These are phyloP conservation scores for Acinonyx jubatus DNA, from an alignment of 2,113 vertebrate species.

Conservation along the genomic window DNA sequence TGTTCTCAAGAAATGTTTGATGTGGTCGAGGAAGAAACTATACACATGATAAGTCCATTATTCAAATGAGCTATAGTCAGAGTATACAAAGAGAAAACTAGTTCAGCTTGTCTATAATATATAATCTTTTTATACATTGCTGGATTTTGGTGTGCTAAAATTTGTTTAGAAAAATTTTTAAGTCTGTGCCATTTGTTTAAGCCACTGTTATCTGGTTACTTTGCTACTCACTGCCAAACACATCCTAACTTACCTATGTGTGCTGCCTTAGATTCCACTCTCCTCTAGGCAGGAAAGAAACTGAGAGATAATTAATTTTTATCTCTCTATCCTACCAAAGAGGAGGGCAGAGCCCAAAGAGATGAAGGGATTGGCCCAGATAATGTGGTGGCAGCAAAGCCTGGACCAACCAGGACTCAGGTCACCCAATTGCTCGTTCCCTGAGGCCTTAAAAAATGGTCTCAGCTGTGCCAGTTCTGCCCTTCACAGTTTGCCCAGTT, in stretches of 20 bases:
- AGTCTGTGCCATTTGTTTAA: neutral
- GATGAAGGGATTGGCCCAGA: neutral
- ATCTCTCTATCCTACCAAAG: neutral
- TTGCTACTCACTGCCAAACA: constrained; percentile 8
- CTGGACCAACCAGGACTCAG: neutral
- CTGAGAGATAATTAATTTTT: neutral
- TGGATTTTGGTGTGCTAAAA: constrained; percentile 28
- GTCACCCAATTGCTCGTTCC: neutral
- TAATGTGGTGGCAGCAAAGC: neutral
- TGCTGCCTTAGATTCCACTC: neutral
- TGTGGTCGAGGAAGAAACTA: neutral
- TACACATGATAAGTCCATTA: neutral
- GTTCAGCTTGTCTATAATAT: neutral
- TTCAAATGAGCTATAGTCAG: neutral
- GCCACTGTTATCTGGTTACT: neutral
- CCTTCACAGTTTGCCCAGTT: neutral
- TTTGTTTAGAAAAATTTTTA: neutral
- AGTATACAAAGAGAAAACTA: constrained; percentile 6
- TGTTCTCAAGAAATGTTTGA: neutral
- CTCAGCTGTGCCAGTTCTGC: neutral
- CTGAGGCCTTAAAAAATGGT: neutral
- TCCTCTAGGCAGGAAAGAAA: neutral
- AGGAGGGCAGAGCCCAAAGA: neutral
- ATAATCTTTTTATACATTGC: neutral
- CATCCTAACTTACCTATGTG: neutral